phyloP scores from a whole-genome alignment of 1,140 invertebrate species.

The Pentalonia nigronervosa region DNA sequence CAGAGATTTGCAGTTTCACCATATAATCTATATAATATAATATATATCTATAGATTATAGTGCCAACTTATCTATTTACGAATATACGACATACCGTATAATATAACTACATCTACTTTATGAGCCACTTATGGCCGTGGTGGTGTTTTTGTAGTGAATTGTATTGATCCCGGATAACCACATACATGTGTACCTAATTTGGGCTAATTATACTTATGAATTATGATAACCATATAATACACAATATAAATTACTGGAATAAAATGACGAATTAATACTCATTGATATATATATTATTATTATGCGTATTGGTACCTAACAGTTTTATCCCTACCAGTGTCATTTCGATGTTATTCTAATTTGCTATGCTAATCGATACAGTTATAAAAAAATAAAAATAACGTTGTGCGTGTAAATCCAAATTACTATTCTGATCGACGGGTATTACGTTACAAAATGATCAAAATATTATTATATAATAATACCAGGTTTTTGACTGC shows the following conservation, averaged over 20 bases:
- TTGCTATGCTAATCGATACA: not conserved
- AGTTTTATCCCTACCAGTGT: not conserved
- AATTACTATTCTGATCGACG: not conserved
- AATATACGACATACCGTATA: too few species aligned
- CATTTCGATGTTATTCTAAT: not conserved
- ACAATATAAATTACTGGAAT: not conserved
- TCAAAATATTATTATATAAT: not conserved
- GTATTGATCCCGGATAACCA: not conserved
- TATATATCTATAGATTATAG: too few species aligned
- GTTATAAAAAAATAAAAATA: not conserved
- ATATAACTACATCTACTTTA: too few species aligned
- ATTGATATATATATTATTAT: constrained; percentile 14
- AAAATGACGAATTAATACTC: not conserved
- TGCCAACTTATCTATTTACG: too few species aligned
- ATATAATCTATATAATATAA: not conserved
- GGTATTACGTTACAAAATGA: not conserved
- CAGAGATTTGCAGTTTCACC: not conserved
- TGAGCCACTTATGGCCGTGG: not conserved
- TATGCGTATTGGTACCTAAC: not conserved
- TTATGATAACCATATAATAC: not conserved
- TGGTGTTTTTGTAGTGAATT: not conserved
- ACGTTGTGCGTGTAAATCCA: not conserved
- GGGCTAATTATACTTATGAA: not conserved
- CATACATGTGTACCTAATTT: not conserved
- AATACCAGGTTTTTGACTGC: not conserved